phyloP scores from a whole-genome alignment of 2,797 vertebrate genomes.

The Passerculus sandwichensis region DNA sequence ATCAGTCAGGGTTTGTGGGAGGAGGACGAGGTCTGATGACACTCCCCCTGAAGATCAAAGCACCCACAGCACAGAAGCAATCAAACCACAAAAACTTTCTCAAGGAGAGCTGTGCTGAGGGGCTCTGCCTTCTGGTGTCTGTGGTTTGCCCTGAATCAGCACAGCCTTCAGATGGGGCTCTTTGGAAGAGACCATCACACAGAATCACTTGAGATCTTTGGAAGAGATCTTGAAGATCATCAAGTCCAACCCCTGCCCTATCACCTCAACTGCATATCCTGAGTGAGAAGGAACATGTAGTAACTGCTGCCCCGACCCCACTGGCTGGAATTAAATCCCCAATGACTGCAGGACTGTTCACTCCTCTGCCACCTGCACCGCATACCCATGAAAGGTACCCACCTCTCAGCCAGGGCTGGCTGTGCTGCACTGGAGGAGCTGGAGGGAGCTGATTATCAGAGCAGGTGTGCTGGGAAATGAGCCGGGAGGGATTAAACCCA shows the following conservation, averaged over 20 bases:
- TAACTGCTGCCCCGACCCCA: neutral
- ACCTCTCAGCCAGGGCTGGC: neutral
- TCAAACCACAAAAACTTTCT: neutral
- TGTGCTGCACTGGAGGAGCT: neutral
- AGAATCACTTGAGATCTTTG: neutral
- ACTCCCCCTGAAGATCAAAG: neutral
- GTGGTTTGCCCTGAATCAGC: neutral
- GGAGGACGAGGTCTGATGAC: neutral
- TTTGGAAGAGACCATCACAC: neutral
- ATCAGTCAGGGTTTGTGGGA: neutral
- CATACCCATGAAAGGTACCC: neutral
- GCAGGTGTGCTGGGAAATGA: neutral
- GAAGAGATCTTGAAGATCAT: neutral
- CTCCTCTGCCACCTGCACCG: neutral
- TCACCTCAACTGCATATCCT: neutral
- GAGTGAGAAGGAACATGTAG: fast-evolving
- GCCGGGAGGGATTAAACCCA: neutral
- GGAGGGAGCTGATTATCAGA: neutral
- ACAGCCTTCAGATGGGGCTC: neutral
- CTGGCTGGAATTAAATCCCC: neutral
- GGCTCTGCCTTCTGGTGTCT: neutral
- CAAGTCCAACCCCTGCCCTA: neutral
- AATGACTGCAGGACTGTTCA: neutral
- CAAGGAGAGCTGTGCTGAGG: neutral
- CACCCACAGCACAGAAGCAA: neutral